Conservation (phyloP, 2,797 vertebrate species). For the Trachurus trachurus region DNA sequence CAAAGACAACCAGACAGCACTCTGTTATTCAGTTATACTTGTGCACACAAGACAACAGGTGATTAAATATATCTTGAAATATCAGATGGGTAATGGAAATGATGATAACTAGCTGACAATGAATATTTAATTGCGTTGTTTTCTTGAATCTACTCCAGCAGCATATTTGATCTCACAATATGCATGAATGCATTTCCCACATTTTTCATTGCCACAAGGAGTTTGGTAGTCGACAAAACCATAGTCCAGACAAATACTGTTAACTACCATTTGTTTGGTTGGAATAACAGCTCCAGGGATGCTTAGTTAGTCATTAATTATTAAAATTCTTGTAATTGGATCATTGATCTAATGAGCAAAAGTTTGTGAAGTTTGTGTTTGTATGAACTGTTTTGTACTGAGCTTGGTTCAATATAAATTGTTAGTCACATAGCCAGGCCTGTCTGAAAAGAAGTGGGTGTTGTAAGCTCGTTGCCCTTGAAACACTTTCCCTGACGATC, state of each 20-base stretch:
- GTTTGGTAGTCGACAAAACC: not conserved
- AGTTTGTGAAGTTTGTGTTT: not conserved
- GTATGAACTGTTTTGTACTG: not conserved
- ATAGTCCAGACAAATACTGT: not conserved
- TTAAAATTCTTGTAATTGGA: not conserved
- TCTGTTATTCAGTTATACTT: not conserved
- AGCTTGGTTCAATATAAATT: not conserved
- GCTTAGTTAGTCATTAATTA: not conserved
- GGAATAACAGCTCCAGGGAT: not conserved
- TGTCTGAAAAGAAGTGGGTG: not conserved
- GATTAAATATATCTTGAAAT: not conserved
- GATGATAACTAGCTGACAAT: not conserved
- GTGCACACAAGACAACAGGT: not conserved
- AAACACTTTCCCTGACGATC: slow-evolving; percentile 6
- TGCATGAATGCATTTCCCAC: not conserved
- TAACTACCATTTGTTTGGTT: not conserved
- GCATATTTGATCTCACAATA: not conserved
- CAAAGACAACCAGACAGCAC: not conserved
- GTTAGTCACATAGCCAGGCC: not conserved
- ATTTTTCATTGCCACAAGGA: not conserved
- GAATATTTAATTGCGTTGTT: not conserved
- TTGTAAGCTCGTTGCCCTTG: not conserved
- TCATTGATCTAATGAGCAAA: not conserved
- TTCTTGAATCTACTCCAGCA: not conserved
- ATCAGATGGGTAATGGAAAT: not conserved